Evolutionary conservation across 2,113 vertebrate genomes (phyloP), one percentile per base, ranked within the genome.

Genomic region (Melanerpes aurifrons): DNA sequence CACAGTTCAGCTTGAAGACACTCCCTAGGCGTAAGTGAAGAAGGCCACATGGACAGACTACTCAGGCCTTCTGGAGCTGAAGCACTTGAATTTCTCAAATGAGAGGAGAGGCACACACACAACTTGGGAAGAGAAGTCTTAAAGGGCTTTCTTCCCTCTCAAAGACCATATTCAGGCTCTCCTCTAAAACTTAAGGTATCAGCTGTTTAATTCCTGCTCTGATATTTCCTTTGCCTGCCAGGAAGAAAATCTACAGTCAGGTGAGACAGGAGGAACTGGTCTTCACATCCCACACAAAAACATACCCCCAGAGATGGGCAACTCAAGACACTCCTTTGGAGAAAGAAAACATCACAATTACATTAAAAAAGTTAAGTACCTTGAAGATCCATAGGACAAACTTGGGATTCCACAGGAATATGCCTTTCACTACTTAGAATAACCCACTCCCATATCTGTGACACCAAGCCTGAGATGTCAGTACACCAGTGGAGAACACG

Each of bases 21-120:
- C 15, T 67, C 31, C 29, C 59, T 13, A 58, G 20, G 26, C 10
- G 13, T 1, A 16, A 57, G 37, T 17, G 5, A 31, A 79, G 75
- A 75, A 90, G 28, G 78, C 21, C 24, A 59, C 0, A 0, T 6
- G 17, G 29, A 26, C 0, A 0, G 29, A 57, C 6, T 71, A 48
- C 26, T 79, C 59, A 48, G 24, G 25, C 50, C 57, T 78, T 35
- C 57, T 2, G 7, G 50, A 86, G 15, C 15, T 77, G 21, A 69
- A 35, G 20, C n/a, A 58, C 31, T 13, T 22, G 24, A 87, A 73
- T 56, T 7, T 80, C 53, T 40, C 82, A 75, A 58, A 73, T 45
- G 15, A 67, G n/a, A 69, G 50, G 31, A 76, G 19, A 11, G 76
- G 29, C 31, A 63, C 37, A 43, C 5, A 67, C 14, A 68, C 20